Base-by-base conservation (phyloP, 2,888 invertebrate genomes). In the Tinea trinotella region DNA sequence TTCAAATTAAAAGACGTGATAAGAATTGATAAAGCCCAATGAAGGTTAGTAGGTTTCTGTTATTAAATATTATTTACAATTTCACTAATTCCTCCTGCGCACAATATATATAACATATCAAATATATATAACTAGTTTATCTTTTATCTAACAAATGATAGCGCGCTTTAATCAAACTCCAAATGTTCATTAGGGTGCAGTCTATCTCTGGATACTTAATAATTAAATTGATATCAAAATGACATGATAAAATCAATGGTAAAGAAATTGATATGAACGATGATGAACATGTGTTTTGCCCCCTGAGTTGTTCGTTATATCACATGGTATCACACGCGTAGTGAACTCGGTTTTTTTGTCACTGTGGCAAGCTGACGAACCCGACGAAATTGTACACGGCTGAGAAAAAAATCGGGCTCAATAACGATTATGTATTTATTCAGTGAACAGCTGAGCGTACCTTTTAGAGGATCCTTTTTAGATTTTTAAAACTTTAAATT, bases 181-280 rank as follows among this genome's bases (percentile, higher is more conserved):
- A 40, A 40, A 40, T 40, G 40, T 46, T 46, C 46, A 46, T 46
- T 19, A 19, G 18, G 19, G 46, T 19, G 46, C 46, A 46, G 46
- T 46, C 46, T 18, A 46, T 46, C 12, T 46, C 46, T 46, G 19
- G 15, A 44, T 13, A 44, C 7, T 46, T 46, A 46, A 46, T 46
- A 15, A 46, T 12, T 17, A 17, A 46, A 46, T 1, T 19, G 46
- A 15, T 40, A 40, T 40, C 40, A 40, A 40, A 46, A 18, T 46
- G 46, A 46, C 17, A 19, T 19, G 46, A 46, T 46, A 15, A 46
- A 15, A 19, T 46, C 19, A 17, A 46, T 46, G 46, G 19, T 10
- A 19, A 19, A 46, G 46, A 46, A 46, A 46, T 18, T 46, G 17
- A 40, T 40, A 40, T 30, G 13, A 6, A 13, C 40, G 2, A 13